Evolutionary conservation across 30 jellyfish, hydroid and myxozoan genomes (phyloP), one percentile per base, ranked within the genome.

Genomic region (Cassiopea xamachana): DNA sequence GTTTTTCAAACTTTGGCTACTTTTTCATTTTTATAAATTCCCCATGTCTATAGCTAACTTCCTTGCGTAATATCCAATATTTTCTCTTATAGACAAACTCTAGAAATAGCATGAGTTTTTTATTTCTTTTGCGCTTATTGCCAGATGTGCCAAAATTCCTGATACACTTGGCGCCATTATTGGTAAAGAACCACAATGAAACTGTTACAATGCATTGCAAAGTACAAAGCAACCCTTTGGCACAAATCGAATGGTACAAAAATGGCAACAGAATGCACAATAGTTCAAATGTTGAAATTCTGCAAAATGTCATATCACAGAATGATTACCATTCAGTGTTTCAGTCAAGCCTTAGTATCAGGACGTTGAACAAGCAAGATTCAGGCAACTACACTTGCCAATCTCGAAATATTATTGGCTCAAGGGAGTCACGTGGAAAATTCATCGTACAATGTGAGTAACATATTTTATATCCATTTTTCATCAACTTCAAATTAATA

Each of bases 371-470:
- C 2, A 80, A 89, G 72, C 62, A 14, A 1, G 88, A 81, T 60
- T 77, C 88, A 2, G 96, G 84, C 13, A 60, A 80, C 77, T 89
- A 80, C 75, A 80, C 81, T 49, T 89, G 96, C 83, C 6, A 2
- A 58, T 87, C 96, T 7, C 46, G 17, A n/a, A 81, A 89, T 62
- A 48, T 18, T 48, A 60, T 81, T 49, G 96, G 96, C 17, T 46
- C 61, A 19, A 55, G 62, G 8, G 39, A 51, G 2, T 72, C 61
- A 8, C 15, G 2, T 48, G 75, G 58, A 46, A 71, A 49, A 16
- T 61, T 89, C 1, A 55, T 77, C 70, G 64, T 89, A 14, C 87
- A 51, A 51, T 89, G 96, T 89, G 49, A 89, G 96, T 88, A 4
- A 47, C 0, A 47, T 12, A 64, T 64, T 64, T 14, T 4, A 55